Conservation (phyloP, 2,113 vertebrate species). For the Austrofundulus limnaeus region DNA sequence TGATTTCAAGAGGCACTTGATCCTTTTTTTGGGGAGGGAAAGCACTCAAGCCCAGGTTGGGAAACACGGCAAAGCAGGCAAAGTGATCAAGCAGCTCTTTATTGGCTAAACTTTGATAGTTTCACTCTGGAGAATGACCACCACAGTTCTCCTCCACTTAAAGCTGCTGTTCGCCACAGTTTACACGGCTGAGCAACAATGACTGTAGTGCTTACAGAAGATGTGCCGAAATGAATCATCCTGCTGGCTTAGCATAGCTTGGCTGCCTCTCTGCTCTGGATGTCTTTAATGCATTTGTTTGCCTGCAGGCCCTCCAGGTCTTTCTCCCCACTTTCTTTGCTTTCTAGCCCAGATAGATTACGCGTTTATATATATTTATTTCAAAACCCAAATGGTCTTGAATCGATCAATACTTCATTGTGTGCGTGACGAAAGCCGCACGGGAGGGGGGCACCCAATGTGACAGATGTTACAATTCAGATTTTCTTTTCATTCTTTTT, state of each 20-base stretch:
- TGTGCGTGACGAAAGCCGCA: constrained; percentile 73
- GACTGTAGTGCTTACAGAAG: constrained; percentile 68
- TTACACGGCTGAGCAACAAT: constrained; percentile 66
- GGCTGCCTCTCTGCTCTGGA: constrained; percentile 75
- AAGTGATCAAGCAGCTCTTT: constrained; percentile 36
- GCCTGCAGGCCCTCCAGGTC: constrained; percentile 73
- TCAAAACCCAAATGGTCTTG: constrained; percentile 79
- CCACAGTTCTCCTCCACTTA: constrained; percentile 51
- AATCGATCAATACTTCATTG: constrained; percentile 82
- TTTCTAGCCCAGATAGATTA: constrained; percentile 72
- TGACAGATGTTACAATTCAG: constrained; percentile 80
- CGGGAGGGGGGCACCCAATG: constrained; percentile 58
- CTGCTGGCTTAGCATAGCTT: constrained; percentile 78
- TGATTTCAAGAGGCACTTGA: constrained; percentile 62
- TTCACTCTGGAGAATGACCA: constrained; percentile 67
- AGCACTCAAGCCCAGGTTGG: constrained; percentile 46
- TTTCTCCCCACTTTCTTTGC: constrained; percentile 64
- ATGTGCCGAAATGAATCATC: constrained; percentile 81
- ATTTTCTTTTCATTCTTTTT: constrained; percentile 79
- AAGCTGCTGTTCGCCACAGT: constrained; percentile 54
- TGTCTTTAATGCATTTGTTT: constrained; percentile 75
- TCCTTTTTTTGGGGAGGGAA: constrained; percentile 50
- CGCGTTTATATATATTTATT: constrained; percentile 67
- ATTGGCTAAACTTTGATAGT: constrained; percentile 61
- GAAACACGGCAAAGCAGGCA: constrained; percentile 31